Evolutionary conservation across 2,797 vertebrate species (phyloP).

Genomic region (Gephyroberyx darwinii): DNA sequence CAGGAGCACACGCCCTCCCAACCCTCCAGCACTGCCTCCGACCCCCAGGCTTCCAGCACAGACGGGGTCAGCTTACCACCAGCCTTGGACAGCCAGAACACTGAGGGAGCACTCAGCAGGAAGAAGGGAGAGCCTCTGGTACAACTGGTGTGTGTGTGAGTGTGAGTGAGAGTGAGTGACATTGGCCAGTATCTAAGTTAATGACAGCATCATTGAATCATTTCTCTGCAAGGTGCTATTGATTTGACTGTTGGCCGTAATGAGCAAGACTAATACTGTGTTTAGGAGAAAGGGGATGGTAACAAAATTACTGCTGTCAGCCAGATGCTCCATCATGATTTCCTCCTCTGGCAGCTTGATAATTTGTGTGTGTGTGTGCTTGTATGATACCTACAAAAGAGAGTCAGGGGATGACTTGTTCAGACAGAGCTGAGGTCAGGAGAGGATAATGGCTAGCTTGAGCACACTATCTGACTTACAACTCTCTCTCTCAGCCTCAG

Average conservation of each 20-base stretch:
- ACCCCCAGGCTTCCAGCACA: constrained; percentile 61
- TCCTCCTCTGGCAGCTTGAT: constrained; percentile 25
- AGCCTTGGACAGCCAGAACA: constrained; percentile 76
- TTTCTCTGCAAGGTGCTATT: constrained; percentile 34
- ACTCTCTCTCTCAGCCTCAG: constrained; percentile 76
- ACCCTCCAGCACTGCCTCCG: constrained; percentile 63
- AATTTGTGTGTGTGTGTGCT: constrained; percentile 22
- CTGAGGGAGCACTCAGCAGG: constrained; percentile 72
- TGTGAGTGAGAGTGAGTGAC: neutral
- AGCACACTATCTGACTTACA: constrained; percentile 40
- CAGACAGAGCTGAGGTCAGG: constrained; percentile 41
- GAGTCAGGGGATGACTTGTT: constrained; percentile 46
- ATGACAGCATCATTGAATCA: constrained; percentile 25
- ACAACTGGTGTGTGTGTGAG: constrained; percentile 48
- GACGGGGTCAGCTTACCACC: constrained; percentile 79
- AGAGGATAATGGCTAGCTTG: constrained; percentile 33
- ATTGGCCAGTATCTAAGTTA: constrained; percentile 26
- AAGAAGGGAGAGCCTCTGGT: constrained; percentile 81
- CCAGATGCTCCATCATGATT: constrained; percentile 30
- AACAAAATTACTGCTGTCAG: constrained; percentile 40
- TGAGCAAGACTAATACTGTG: constrained; percentile 40
- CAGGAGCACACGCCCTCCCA: constrained; percentile 83
- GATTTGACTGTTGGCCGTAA: constrained; percentile 52
- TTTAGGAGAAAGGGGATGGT: constrained; percentile 26
- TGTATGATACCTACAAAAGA: constrained; percentile 14